Evolutionary conservation across 2,113 vertebrate species (phyloP).

Genomic region (Chaetodon auriga): DNA sequence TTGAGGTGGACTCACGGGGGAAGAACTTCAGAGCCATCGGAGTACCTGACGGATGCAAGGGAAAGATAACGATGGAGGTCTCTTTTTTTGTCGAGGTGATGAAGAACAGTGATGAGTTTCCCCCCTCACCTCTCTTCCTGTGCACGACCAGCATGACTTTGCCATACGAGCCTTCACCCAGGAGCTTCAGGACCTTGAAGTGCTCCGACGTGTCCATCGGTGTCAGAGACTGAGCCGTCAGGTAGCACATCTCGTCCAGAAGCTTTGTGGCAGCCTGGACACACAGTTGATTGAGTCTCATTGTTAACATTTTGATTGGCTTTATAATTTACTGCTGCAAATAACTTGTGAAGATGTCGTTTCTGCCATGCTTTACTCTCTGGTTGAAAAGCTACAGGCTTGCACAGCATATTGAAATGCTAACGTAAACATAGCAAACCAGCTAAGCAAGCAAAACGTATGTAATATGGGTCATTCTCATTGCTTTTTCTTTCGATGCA

Average conservation of each 20-base stretch:
- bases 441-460: too few species aligned
- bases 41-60: conserved; percentile 71
- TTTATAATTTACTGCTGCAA: too few species aligned
- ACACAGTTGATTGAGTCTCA: neutral
- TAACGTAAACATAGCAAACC: too few species aligned
- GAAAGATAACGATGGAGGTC: accelerated
- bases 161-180: conserved; percentile 91
- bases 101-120: accelerated
- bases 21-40: conserved; percentile 90
- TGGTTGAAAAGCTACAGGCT: too few species aligned
- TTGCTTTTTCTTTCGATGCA: too few species aligned
- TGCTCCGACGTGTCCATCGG: conserved; percentile 80
- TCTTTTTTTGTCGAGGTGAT: accelerated
- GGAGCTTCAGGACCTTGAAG: conserved; percentile 85
- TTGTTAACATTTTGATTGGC: too few species aligned
- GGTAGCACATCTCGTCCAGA: conserved; percentile 87
- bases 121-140: conserved; percentile 81
- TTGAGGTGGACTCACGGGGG: conserved; percentile 80
- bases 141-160: conserved; percentile 88
- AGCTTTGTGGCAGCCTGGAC: conserved; percentile 74
- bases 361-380: too few species aligned
- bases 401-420: too few species aligned
- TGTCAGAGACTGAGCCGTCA: conserved; percentile 82
- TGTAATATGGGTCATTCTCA: too few species aligned
- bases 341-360: too few species aligned